These are phyloP conservation scores for Podarcis raffonei DNA, from an alignment of 2,113 vertebrate species.

Conservation along the genomic window DNA sequence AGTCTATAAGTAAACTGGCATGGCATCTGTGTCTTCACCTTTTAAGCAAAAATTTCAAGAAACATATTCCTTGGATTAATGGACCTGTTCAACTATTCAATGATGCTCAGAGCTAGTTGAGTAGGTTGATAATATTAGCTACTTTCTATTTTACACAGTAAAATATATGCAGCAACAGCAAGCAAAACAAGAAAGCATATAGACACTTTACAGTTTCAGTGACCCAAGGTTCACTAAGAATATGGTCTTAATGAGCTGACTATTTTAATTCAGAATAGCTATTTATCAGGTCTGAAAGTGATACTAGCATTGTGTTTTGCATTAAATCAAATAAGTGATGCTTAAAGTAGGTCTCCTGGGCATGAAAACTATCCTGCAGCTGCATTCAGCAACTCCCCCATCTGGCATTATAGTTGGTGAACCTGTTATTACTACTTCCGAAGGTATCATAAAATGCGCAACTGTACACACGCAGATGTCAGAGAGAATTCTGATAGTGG, in stretches of 20 bases:
- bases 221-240: constrained; percentile 31
- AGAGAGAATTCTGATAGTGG: constrained; percentile 17
- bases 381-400: constrained; percentile 43
- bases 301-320: constrained; percentile 12
- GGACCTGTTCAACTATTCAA: neutral
- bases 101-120: neutral
- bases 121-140: too few relatives aligned
- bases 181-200: constrained; percentile 5
- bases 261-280: constrained; percentile 19
- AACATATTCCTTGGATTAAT: neutral
- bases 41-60: neutral
- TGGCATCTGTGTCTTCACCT: neutral
- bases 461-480: constrained; percentile 21
- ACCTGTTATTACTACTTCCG: constrained; percentile 32
- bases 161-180: constrained; percentile 3
- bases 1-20: neutral
- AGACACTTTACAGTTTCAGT: constrained; percentile 25
- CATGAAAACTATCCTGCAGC: constrained; percentile 49
- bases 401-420: constrained; percentile 47
- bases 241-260: constrained; percentile 27
- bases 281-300: constrained; percentile 21
- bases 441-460: constrained; percentile 22
- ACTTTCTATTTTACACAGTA: neutral
- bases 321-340: constrained; percentile 14
- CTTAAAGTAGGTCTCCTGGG: constrained; percentile 26